Percentiles rank a stretch among this genome's conserved stretches.
phyloP scores from a whole-genome alignment of 2,888 invertebrate genomes.

The Calameuta filiformis region DNA sequence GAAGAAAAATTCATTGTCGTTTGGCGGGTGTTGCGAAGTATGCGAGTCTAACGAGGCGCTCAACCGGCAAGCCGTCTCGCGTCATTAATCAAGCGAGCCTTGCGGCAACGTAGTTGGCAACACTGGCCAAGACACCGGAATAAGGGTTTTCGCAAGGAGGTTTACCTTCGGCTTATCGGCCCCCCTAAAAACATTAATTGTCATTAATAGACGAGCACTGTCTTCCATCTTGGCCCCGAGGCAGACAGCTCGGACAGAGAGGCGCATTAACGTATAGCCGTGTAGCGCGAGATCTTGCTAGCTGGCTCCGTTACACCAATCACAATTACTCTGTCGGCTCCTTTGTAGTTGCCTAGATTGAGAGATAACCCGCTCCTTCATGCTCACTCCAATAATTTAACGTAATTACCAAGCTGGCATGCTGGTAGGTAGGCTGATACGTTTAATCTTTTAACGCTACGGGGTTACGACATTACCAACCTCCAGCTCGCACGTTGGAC shows the following conservation, averaged over 20 bases:
- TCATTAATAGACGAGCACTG: slow-evolving; percentile 35
- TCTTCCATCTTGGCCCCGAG: slow-evolving; percentile 28
- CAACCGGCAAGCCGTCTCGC: background rate
- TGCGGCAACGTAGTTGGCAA: background rate
- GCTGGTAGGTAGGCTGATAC: slow-evolving; percentile 22
- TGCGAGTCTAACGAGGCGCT: slow-evolving; percentile 2
- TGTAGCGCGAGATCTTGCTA: slow-evolving; percentile 27
- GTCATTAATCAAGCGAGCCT: background rate
- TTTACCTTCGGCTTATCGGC: slow-evolving; percentile 33
- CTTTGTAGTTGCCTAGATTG: slow-evolving; percentile 51
- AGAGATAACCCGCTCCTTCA: slow-evolving; percentile 54
- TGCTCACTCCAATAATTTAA: slow-evolving; percentile 54
- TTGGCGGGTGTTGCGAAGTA: background rate
- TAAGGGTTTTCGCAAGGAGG: background rate
- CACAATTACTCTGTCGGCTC: slow-evolving; percentile 47
- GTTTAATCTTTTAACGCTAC: slow-evolving; percentile 6
- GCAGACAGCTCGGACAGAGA: slow-evolving; percentile 17
- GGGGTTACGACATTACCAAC: background rate
- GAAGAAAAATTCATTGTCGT: slow-evolving; percentile 1
- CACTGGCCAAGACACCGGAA: background rate
- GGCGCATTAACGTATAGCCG: slow-evolving; percentile 3
- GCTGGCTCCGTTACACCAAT: slow-evolving; percentile 50
- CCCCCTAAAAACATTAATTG: slow-evolving; percentile 40
- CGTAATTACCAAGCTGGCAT: slow-evolving; percentile 47
- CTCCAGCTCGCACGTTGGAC: no score